These are phyloP conservation scores for Rhogogaster chlorosoma DNA, from an alignment of 2,888 invertebrate genomes.

Conservation along the genomic window DNA sequence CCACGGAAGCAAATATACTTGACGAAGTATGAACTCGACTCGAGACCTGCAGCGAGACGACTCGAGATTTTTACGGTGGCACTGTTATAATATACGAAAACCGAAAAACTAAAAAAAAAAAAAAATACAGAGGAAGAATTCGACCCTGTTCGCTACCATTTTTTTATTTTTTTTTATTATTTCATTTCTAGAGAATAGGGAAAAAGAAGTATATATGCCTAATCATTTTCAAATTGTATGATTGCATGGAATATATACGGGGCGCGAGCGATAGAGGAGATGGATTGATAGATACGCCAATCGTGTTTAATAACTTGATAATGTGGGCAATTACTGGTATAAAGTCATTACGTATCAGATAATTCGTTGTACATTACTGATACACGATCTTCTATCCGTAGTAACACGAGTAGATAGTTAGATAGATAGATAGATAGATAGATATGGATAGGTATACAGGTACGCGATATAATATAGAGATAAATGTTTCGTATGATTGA, in stretches of 20 bases:
- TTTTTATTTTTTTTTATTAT: too few species aligned
- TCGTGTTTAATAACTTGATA: conserved; percentile 42
- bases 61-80: not conserved
- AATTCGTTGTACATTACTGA: conserved; percentile 39
- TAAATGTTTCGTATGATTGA: not conserved
- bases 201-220: too few species aligned
- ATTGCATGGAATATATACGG: too few species aligned
- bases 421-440: not conserved
- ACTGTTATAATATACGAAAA: not conserved
- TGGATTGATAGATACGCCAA: conserved; percentile 5
- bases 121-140: not conserved
- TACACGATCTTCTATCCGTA: not conserved
- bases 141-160: not conserved
- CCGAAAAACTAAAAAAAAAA: not conserved
- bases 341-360: conserved; percentile 41
- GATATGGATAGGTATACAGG: not conserved
- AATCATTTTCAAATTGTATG: too few species aligned
- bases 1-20: conserved; percentile 38
- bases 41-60: not conserved
- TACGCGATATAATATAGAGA: not conserved
- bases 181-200: too few species aligned
- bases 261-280: not conserved
- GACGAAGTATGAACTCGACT: not conserved
- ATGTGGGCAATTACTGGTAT: conserved; percentile 24
- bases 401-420: not conserved